phyloP scores from a whole-genome alignment of 2,113 vertebrate species.

The Hymenochirus boettgeri region DNA sequence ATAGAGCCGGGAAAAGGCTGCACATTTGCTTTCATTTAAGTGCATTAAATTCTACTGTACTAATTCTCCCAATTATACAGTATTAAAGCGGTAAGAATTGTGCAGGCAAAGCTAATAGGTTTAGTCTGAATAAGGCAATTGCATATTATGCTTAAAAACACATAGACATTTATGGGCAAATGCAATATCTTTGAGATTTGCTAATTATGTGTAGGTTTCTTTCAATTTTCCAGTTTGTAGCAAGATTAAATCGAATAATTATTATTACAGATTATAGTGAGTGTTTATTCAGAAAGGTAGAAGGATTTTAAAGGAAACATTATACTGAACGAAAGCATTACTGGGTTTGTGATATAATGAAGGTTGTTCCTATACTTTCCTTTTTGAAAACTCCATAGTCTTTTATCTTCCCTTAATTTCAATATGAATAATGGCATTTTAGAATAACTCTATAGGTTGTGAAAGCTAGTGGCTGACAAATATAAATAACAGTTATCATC shows the following conservation, averaged over 20 bases:
- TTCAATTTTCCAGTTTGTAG: not conserved
- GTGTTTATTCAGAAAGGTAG: too few species aligned
- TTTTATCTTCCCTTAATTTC: too few species aligned
- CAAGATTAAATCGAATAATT: not conserved
- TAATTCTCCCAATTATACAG: constrained; percentile 25
- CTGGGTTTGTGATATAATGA: too few species aligned
- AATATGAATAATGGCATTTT: too few species aligned
- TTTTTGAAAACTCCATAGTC: too few species aligned
- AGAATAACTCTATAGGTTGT: too few species aligned
- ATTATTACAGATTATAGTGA: too few species aligned
- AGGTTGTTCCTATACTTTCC: too few species aligned
- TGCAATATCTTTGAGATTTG: not conserved
- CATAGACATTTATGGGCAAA: constrained; percentile 16
- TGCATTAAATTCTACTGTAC: constrained; percentile 21
- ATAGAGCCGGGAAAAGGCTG: constrained; percentile 17
- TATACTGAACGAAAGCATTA: too few species aligned
- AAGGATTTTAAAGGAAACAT: too few species aligned
- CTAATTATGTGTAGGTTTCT: not conserved
- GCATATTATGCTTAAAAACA: not conserved
- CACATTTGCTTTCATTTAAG: constrained; percentile 28
- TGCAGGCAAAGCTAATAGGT: constrained; percentile 17
- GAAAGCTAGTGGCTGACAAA: too few species aligned
- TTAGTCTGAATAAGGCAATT: constrained; percentile 5
- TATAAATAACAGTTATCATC: too few species aligned
- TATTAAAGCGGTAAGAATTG: constrained; percentile 13